Conservation (phyloP, 2,797 vertebrate species). For the Malacoraja senta region DNA sequence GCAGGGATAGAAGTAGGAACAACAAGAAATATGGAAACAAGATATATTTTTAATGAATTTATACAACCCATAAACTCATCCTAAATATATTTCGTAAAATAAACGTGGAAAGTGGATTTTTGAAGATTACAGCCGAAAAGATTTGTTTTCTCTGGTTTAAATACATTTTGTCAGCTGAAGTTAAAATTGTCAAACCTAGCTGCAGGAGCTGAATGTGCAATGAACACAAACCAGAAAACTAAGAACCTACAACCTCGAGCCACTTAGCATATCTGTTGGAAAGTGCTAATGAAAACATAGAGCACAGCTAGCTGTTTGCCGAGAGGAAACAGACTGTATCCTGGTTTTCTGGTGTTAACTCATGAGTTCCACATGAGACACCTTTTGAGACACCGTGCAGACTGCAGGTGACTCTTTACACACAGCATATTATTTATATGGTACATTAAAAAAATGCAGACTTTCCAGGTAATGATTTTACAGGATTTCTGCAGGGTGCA, state of each 20-base stretch:
- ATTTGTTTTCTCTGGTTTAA: not conserved
- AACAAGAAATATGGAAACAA: not conserved
- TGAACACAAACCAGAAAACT: not conserved
- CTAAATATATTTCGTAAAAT: not conserved
- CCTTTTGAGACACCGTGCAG: not conserved
- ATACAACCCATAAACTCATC: not conserved
- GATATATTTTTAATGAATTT: not conserved
- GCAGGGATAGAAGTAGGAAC: not conserved
- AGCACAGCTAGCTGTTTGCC: not conserved
- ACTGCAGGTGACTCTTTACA: not conserved
- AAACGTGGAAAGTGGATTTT: not conserved
- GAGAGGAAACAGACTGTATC: not conserved
- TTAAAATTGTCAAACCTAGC: not conserved
- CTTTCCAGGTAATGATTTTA: no score
- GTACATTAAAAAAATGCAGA: no score
- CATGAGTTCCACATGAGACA: not conserved
- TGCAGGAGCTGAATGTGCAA: not conserved
- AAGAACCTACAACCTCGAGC: not conserved
- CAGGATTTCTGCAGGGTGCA: no score
- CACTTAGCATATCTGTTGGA: conserved; percentile 8
- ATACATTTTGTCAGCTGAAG: not conserved
- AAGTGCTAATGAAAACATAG: not conserved
- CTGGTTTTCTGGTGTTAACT: not conserved
- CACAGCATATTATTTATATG: no score
- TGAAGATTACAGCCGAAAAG: not conserved